These are phyloP conservation scores for Diuraphis noxia DNA, from an alignment of 1,140 invertebrate genomes.

Conservation along the genomic window DNA sequence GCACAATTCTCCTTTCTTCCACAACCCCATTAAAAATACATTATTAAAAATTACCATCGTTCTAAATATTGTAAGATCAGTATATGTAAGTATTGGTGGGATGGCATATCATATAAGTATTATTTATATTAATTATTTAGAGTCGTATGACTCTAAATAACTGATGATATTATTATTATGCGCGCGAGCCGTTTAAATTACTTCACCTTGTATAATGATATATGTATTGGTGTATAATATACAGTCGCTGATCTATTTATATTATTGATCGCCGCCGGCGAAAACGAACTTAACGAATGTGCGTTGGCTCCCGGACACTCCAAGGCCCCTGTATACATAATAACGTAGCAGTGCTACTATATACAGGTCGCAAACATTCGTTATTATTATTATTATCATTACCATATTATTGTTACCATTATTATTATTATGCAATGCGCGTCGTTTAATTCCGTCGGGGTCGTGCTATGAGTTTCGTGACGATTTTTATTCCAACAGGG, in stretches of 20 bases:
- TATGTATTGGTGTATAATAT: not conserved
- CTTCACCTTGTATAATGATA: not conserved
- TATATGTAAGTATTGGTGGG: not conserved
- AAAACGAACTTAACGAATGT: slow-evolving; percentile 1
- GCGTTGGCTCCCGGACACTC: not conserved
- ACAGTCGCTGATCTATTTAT: not conserved
- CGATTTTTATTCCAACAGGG: not conserved
- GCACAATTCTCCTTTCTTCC: not conserved
- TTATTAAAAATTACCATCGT: not conserved
- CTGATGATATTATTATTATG: not conserved
- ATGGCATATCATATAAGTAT: not conserved
- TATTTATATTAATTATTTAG: not conserved
- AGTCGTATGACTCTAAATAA: not conserved
- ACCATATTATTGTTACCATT: not conserved
- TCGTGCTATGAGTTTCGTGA: not conserved
- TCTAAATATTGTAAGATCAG: not conserved
- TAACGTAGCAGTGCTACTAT: not conserved
- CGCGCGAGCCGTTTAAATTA: not conserved
- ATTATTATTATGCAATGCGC: not conserved
- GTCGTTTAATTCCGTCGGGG: not conserved
- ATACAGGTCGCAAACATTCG: not conserved
- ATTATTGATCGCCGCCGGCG: not conserved
- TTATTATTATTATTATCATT: not conserved
- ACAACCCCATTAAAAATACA: not conserved
- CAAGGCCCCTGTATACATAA: not conserved